Conservation (phyloP, 2,888 invertebrate genomes). For the Lamellibrachia columna region DNA sequence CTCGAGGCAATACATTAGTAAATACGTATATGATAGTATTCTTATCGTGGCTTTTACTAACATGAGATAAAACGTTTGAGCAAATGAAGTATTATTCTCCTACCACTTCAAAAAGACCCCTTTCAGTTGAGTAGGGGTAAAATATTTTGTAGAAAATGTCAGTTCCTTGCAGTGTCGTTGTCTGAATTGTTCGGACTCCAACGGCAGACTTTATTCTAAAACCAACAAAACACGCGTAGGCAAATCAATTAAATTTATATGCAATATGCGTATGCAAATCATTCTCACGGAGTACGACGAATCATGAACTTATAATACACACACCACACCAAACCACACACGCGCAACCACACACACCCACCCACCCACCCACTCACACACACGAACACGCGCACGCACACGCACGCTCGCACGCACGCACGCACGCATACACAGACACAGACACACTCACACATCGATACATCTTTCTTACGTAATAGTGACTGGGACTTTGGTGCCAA, state of each 20-base stretch:
- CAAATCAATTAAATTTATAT: too few relatives aligned
- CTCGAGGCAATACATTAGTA: too few relatives aligned
- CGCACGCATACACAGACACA: not conserved
- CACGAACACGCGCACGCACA: too few relatives aligned
- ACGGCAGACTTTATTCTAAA: constrained; percentile 29
- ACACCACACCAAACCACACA: too few relatives aligned
- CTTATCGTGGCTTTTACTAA: not conserved
- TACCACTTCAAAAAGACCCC: constrained; percentile 33
- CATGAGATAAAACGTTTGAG: not conserved
- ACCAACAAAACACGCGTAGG: not conserved
- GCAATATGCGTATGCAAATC: too few relatives aligned
- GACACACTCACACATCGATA: not conserved
- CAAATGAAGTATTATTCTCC: not conserved
- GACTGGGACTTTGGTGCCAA: constrained; percentile 5
- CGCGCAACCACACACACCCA: too few relatives aligned
- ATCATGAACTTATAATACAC: too few relatives aligned
- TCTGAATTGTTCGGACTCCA: constrained; percentile 21
- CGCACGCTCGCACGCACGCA: not conserved
- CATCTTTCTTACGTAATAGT: not conserved
- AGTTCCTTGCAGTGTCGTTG: not conserved
- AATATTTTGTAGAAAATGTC: constrained; percentile 26
- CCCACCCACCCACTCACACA: too few relatives aligned
- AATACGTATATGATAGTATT: not conserved
- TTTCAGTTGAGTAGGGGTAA: constrained; percentile 27
- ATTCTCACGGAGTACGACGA: too few relatives aligned